These are phyloP conservation scores for Crenuchus spilurus DNA, from an alignment of 2,797 vertebrate genomes.

Conservation along the genomic window DNA sequence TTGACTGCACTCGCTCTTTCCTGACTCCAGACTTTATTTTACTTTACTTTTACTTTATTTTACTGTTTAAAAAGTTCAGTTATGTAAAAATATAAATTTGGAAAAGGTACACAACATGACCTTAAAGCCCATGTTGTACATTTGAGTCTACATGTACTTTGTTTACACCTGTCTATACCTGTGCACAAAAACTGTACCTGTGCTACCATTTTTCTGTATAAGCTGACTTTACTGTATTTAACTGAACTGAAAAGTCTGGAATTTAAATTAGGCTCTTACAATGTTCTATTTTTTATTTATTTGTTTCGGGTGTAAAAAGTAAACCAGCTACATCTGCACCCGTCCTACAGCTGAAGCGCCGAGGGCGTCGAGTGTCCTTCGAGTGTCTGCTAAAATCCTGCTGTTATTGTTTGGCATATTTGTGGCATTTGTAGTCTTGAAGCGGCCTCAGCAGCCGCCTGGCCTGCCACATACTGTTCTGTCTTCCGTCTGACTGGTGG, in stretches of 20 bases:
- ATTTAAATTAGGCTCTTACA: not conserved
- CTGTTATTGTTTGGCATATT: slow-evolving; percentile 52
- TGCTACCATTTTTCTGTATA: too few species aligned
- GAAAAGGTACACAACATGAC: too few species aligned
- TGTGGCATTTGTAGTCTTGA: slow-evolving; percentile 57
- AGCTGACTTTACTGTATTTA: too few species aligned
- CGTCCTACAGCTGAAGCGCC: slow-evolving; percentile 20
- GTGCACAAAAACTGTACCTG: too few species aligned
- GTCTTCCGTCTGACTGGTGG: slow-evolving; percentile 70
- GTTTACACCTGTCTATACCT: too few species aligned
- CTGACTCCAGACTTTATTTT: too few species aligned
- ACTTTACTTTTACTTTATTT: too few species aligned
- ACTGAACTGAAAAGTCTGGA: not conserved
- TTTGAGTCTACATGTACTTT: too few species aligned
- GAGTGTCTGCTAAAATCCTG: slow-evolving; percentile 56
- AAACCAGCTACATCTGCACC: not conserved
- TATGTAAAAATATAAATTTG: too few species aligned
- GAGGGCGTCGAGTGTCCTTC: slow-evolving; percentile 34
- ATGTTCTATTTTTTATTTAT: not conserved
- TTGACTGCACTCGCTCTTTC: too few species aligned
- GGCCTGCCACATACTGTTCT: slow-evolving; percentile 64
- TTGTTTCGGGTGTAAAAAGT: not conserved
- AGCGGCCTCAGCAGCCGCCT: slow-evolving; percentile 55
- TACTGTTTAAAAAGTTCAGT: too few species aligned
- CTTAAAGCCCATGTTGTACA: too few species aligned